Base-by-base conservation (phyloP, 2,888 invertebrate species). In the Melipona bicolor region DNA sequence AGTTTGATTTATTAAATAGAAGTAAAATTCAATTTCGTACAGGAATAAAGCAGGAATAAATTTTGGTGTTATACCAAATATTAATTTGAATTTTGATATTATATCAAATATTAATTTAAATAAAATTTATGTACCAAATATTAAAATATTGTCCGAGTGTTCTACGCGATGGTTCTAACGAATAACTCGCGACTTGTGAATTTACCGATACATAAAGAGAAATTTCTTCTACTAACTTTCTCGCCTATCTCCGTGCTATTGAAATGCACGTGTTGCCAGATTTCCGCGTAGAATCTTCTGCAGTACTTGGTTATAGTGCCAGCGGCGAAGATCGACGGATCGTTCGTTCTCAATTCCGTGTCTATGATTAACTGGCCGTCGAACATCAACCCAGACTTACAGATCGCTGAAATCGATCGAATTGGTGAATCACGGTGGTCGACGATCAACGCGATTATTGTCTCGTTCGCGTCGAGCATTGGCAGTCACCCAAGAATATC, bases 261-360 rank as follows among this genome's bases (percentile, higher is more conserved):
- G 90, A 95, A 96, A 90, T 96, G 95, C n/a, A 94, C 92, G 85
- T 97, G 97, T 21, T 95, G 92, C 83, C 94, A 94, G 21, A 94
- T 91, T 2, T 95, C 94, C 0, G 96, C 96, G 90, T 95, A 95
- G 88, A 96, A 95, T n/a, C 95, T 95, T 17, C 96, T 94, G 0
- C 96, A 96, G 92, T 97, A 97, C 83, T 96, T 95, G 4, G 96
- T 96, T 77, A 96, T 94, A 0, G 96, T 95, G 0, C 97, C 97
- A 3, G 96, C 97, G 0, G 96, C 97, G 91, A 95, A 96, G 77
- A 97, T 96, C 79, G 93, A 92, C 0, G 95, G 95, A 91, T 97
- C 97, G 91, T 96, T 97, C 0, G 97, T 97, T 68, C 95, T 95
- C 87, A 96, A 97, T 71, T 95, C 93, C 0, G 95, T 94, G 76